Conservation (phyloP, 2,797 vertebrate species). For the Mus spretus region DNA sequence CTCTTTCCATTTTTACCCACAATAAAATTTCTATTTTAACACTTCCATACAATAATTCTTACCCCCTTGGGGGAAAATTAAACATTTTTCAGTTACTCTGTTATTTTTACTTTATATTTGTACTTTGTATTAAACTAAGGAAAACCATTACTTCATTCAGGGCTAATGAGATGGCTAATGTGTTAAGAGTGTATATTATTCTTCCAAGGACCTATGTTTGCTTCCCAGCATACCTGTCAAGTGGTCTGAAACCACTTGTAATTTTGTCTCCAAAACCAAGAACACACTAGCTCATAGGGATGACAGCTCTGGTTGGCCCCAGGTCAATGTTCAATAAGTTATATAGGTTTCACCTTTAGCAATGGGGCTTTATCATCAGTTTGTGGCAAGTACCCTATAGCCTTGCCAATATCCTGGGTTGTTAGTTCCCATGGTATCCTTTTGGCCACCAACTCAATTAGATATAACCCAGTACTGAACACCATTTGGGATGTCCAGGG, state of each 20-base stretch:
- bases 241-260: background rate
- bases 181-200: background rate
- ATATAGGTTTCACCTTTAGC: no score
- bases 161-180: background rate
- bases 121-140: background rate
- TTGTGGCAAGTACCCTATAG: background rate
- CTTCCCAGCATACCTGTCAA: no score
- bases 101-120: background rate
- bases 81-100: background rate
- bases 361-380: background rate
- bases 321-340: background rate
- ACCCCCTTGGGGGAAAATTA: background rate
- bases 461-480: background rate
- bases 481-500: background rate
- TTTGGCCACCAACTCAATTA: background rate
- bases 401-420: background rate
- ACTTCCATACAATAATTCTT: background rate
- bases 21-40: background rate
- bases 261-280: background rate
- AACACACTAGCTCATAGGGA: no score
- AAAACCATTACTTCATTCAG: background rate
- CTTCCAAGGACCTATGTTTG: background rate
- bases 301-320: background rate
- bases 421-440: no score
- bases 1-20: background rate